These are phyloP conservation scores for Channallabes apus DNA, from an alignment of 2,797 vertebrate species.

Conservation along the genomic window DNA sequence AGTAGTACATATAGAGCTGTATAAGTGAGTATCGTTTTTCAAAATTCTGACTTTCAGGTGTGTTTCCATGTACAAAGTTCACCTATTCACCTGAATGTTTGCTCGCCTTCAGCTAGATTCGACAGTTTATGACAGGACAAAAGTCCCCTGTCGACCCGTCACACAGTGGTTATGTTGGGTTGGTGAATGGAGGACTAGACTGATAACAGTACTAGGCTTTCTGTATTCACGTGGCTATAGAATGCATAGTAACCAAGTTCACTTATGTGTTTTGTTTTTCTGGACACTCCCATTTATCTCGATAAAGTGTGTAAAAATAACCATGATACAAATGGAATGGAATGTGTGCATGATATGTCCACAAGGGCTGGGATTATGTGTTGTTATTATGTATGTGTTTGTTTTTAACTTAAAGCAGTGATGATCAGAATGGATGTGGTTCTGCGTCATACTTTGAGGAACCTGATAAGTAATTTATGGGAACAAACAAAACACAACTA, in stretches of 20 bases:
- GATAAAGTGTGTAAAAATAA: background rate
- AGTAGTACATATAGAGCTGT: background rate
- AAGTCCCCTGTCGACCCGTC: background rate
- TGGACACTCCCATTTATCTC: background rate
- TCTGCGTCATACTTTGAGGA: background rate
- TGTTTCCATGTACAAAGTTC: slow-evolving; percentile 27
- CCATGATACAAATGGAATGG: background rate
- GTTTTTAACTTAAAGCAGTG: background rate
- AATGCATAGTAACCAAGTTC: background rate
- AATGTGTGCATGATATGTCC: background rate
- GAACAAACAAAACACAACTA: background rate
- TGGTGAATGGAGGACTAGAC: background rate
- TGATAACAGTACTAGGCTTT: slow-evolving; percentile 17
- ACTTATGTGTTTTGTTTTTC: background rate
- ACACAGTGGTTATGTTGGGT: background rate
- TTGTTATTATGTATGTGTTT: background rate
- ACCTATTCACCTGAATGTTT: slow-evolving; percentile 20
- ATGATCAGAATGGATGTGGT: background rate
- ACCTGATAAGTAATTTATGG: background rate
- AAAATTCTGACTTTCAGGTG: background rate
- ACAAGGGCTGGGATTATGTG: too few species aligned
- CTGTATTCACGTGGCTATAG: slow-evolving; percentile 32
- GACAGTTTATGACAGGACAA: slow-evolving; percentile 24
- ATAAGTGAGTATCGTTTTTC: background rate
- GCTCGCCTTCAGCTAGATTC: background rate